These are phyloP conservation scores for Ophion slaviceki DNA, from an alignment of 2,888 invertebrate genomes.

Conservation along the genomic window DNA sequence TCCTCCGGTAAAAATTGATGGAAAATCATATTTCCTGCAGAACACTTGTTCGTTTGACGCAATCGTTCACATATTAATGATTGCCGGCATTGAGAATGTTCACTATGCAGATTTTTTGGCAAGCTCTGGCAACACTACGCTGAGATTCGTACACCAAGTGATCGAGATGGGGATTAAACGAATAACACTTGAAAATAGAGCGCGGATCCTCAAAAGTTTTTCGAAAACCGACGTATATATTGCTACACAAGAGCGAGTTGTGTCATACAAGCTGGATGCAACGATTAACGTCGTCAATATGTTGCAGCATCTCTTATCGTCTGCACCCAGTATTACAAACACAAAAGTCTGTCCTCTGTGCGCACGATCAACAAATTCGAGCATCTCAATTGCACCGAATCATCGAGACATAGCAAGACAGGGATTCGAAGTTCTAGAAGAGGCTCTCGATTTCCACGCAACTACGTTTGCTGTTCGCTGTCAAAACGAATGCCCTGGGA, in stretches of 20 bases:
- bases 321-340: conserved; percentile 4
- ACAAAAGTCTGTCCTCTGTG: not conserved
- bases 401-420: not conserved
- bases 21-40: not conserved
- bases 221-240: too few relatives aligned
- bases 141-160: too few relatives aligned
- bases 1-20: not conserved
- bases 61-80: conserved; percentile 29
- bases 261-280: conserved; percentile 4
- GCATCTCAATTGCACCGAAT: conserved; percentile 6
- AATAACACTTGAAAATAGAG: too few relatives aligned
- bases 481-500: not conserved
- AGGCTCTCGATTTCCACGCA: not conserved
- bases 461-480: not conserved
- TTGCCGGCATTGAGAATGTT: conserved; percentile 20
- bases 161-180: too few relatives aligned
- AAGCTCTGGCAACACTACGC: not conserved
- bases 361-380: not conserved
- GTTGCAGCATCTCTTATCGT: not conserved
- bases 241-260: not conserved
- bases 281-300: not conserved
- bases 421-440: conserved; percentile 13
- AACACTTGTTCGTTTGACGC: conserved; percentile 49
- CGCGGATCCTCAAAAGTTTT: too few relatives aligned
- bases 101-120: conserved; percentile 22